Evolutionary conservation across 2,113 vertebrate genomes (phyloP).

Genomic region (Pongo abelii): DNA sequence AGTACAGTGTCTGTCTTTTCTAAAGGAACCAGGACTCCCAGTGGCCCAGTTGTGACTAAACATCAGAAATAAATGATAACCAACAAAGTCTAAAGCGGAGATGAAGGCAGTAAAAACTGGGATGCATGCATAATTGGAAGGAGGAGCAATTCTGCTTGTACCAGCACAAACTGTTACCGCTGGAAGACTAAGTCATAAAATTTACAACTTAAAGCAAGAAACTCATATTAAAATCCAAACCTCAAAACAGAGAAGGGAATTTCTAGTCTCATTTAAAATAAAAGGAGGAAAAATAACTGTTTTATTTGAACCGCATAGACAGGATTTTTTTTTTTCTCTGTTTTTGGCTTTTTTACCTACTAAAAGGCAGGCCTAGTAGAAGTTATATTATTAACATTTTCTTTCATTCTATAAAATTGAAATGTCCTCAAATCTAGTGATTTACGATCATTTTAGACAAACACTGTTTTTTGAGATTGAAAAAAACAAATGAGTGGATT

Average conservation of each 20-base stretch:
- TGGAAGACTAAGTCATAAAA: background rate
- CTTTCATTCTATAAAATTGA: background rate
- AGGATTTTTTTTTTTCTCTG: background rate
- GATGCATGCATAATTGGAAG: background rate
- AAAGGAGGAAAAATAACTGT: background rate
- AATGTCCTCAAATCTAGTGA: background rate
- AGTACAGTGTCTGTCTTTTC: background rate
- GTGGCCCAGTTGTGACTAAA: background rate
- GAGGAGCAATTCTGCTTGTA: background rate
- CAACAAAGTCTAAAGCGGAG: slow-evolving; percentile 20
- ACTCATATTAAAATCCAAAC: background rate
- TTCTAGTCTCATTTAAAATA: background rate
- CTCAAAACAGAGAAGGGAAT: background rate
- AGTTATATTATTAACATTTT: background rate
- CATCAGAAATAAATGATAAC: slow-evolving; percentile 44
- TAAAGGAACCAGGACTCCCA: background rate
- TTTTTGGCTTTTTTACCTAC: background rate
- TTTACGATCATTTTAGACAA: background rate
- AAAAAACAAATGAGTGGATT: background rate
- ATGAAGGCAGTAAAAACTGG: slow-evolving; percentile 6
- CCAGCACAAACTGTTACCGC: background rate
- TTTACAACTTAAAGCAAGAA: slow-evolving; percentile 20
- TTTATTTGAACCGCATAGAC: background rate
- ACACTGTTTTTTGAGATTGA: background rate
- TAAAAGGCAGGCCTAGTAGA: background rate